Percentiles rank a stretch among this genome's conserved stretches.
phyloP scores from a whole-genome alignment of 2,888 invertebrate species.

The Phortica magna region DNA sequence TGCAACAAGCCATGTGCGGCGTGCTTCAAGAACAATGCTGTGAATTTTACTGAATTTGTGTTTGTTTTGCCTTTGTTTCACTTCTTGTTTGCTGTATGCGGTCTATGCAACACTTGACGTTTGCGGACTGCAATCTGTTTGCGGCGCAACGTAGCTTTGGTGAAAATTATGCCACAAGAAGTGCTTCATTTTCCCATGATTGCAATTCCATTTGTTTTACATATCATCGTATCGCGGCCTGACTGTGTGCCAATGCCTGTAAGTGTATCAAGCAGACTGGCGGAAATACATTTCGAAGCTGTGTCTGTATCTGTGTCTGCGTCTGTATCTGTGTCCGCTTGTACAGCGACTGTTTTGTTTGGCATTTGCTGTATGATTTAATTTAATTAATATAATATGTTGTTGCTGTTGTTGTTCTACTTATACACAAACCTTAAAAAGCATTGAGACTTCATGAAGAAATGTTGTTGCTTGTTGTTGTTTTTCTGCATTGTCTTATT shows the following conservation, averaged over 20 bases:
- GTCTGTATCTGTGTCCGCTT: not conserved
- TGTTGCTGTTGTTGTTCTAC: not conserved
- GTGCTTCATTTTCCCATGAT: conserved; percentile 24
- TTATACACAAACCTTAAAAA: not conserved
- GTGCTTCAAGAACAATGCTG: conserved; percentile 30
- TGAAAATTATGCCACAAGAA: conserved; percentile 11
- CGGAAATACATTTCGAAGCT: not conserved
- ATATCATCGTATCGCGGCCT: not conserved
- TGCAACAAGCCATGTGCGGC: conserved; percentile 28
- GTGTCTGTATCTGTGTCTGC: not conserved
- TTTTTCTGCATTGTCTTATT: not conserved
- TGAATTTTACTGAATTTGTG: conserved; percentile 7
- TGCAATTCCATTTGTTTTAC: conserved; percentile 28
- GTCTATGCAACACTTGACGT: not conserved
- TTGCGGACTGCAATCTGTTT: not conserved
- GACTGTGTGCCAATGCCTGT: not conserved
- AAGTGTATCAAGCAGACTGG: not conserved
- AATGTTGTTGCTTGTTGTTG: not conserved
- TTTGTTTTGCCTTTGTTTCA: not conserved
- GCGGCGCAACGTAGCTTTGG: not conserved
- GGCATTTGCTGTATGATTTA: not conserved
- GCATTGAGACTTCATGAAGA: too few relatives aligned
- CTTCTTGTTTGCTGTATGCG: not conserved
- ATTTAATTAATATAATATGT: conserved; percentile 4
- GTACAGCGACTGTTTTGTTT: not conserved